Base-by-base conservation (phyloP, 2,888 invertebrate genomes). In the Anaspis maculata region DNA sequence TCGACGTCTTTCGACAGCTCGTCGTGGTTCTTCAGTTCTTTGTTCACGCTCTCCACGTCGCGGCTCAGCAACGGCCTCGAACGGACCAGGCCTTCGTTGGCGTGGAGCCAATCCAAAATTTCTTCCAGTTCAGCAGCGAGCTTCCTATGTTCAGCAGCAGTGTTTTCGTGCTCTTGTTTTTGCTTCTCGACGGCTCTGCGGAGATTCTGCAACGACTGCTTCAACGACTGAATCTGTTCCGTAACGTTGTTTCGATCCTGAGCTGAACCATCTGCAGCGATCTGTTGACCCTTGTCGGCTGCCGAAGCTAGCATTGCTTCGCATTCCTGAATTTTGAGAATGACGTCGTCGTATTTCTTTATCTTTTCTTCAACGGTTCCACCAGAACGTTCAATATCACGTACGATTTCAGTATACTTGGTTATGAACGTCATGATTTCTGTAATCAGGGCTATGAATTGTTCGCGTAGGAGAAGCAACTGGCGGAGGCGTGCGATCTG, bases 251-350 rank as follows among this genome's bases (percentile, higher is more conserved):
- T 91, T 49, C 86, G 75, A 51, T 92, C 92, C 11, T 84, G 82
- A 0, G 86, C 80, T 2, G 87, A 83, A 24, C 91, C 90, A 66
- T 94, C 92, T 1, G 83, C 82, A 1, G 89, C 89, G 16, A 95
- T 92, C 61, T 90, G 88, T 55, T 89, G 87, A 0, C 92, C 94
- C 60, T 92, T 92, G 56, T 94, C 94, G 9, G 81, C 81, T 1
- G 92, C 90, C 3, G 86, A 79, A 0, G 89, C 85, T 5, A 94
- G 65, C 19, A 84, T 70, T 6, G 90, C 91, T 62, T 92, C 92
- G 58, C 87, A 89, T 52, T 89, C 89, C 67, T 89, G 90, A 31
- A 92, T 88, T 56, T 86, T 87, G 0, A 77, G 67, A 42, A 91
- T 86, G 1, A 88, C 79, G 45, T 88, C 84, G 54, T 89, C 87